Percentiles rank a stretch among this genome's conserved stretches.
Evolutionary conservation across 2,797 vertebrate genomes (phyloP).

Genomic region (Babyrousa celebensis): DNA sequence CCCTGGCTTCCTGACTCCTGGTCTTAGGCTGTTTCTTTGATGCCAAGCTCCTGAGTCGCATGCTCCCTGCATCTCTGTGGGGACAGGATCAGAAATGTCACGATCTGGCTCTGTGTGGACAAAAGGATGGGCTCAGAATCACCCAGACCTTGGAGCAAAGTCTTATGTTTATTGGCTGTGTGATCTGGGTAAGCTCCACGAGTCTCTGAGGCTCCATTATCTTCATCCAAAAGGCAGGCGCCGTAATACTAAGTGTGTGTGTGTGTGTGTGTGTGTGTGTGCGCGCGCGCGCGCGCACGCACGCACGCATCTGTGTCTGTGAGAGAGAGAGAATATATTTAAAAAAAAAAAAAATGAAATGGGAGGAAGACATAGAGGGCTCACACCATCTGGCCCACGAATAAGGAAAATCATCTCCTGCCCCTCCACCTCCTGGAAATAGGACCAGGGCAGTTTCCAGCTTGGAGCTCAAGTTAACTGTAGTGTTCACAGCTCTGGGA

Average conservation of each 20-base stretch:
- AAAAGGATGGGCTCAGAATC: background rate
- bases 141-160: background rate
- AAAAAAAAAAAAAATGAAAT: background rate
- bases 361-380: background rate
- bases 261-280: background rate
- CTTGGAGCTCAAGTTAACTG: background rate
- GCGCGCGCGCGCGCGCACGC: background rate
- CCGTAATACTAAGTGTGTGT: background rate
- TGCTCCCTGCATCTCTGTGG: background rate
- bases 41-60: background rate
- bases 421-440: background rate
- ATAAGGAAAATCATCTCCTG: background rate
- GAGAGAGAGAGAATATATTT: too few relatives aligned
- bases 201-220: background rate
- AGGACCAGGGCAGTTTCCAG: background rate
- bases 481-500: background rate
- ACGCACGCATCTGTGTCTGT: too few relatives aligned
- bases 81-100: background rate
- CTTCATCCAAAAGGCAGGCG: background rate
- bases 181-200: background rate
- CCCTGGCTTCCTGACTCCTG: background rate
- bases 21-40: background rate
- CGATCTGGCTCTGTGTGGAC: background rate
- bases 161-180: background rate
- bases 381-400: background rate